Conservation (phyloP, 1,140 invertebrate genomes). For the Cyclargus thomasi region DNA sequence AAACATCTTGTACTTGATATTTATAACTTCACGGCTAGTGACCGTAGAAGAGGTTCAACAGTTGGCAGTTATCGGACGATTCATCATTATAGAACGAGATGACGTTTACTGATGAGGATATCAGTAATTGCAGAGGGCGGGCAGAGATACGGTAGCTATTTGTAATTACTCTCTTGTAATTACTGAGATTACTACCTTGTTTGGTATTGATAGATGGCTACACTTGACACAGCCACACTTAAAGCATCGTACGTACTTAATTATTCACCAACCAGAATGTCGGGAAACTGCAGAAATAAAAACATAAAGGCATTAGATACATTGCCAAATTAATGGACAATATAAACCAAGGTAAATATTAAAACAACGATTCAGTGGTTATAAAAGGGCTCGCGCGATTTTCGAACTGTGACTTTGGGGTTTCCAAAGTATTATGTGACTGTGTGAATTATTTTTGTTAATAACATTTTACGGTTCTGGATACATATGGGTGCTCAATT, state of each 20-base stretch:
- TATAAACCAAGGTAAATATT: too few relatives aligned
- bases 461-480: too few relatives aligned
- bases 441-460: too few relatives aligned
- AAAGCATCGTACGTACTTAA: background rate
- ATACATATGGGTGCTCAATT: too few relatives aligned
- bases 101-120: background rate
- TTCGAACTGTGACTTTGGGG: too few relatives aligned
- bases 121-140: background rate
- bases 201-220: background rate
- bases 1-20: too few relatives aligned
- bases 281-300: background rate
- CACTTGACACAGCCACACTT: background rate
- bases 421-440: too few relatives aligned
- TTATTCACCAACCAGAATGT: background rate
- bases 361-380: too few relatives aligned
- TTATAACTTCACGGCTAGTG: too few relatives aligned
- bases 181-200: background rate
- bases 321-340: background rate
- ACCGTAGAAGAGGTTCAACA: background rate
- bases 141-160: background rate
- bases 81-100: background rate
- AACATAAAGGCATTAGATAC: too few relatives aligned
- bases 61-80: background rate
- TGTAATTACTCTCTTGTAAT: background rate
- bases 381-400: too few relatives aligned